Base-by-base conservation (phyloP, 2,113 vertebrate species). In the Salvelinus namaycush region DNA sequence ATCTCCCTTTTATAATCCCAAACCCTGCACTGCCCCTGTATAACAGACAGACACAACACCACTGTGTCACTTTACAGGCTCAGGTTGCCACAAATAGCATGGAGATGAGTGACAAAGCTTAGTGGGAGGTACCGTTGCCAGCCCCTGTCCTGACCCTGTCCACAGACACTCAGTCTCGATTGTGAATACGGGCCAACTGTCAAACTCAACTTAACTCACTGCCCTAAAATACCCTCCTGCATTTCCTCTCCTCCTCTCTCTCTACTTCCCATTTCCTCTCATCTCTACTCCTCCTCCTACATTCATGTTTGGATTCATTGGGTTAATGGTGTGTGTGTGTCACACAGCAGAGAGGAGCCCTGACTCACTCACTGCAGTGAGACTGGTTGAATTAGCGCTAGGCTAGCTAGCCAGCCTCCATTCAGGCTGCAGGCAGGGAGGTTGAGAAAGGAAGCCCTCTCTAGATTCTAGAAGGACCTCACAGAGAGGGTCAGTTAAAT, bases 321-420 rank as follows among this genome's bases (percentile, higher is more conserved):
- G 59, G 18, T 62, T 24, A 3, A 5, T 62, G 59, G 5, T 62
- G 18, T n/a, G n/a, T 20, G n/a, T 62, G 59, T 62, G 13, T 62
- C n/a, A 62, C 24, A 24, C 59, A 62, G 62, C 8, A n/a, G 20
- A 22, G 26, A 24, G 12, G 22, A 67, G 24, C 24, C 12, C 65
- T 29, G 16, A 26, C 60, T 26, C 60, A 27, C 8, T 12, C 26
- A 24, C 59, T n/a, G 59, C 59, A 62, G 20, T 22, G n/a, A 62
- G 18, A 11, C 77, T 72, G 69, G 51, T 60, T 81, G 60, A 81
- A 81, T 81, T 81, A 76, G 62, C 22, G 34, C 74, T 27, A 11
- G 8, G 26, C 29, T 59, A 60, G 64, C 54, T 51, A 64, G 68
- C 49, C 48, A 51, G 49, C 27, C 73, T 44, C 24, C 3, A 4